Conservation (phyloP, 2,888 invertebrate genomes). For the Orchestes rusci region DNA sequence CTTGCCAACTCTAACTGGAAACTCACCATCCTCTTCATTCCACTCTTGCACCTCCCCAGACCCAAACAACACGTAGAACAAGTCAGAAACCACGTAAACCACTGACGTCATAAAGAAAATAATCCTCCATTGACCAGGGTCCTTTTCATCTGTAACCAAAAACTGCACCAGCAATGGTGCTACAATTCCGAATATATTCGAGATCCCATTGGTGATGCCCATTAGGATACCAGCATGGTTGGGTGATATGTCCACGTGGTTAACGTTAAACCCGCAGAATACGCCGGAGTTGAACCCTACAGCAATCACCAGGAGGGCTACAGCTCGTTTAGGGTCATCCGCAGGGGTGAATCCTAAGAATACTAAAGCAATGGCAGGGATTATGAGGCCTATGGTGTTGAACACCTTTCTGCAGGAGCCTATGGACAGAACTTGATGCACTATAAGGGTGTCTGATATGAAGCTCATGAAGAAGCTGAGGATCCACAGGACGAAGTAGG, state of each 20-base stretch:
- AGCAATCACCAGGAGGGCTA: slow-evolving; percentile 59
- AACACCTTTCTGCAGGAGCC: slow-evolving; percentile 34
- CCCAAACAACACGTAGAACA: slow-evolving; percentile 63
- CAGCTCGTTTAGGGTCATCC: slow-evolving; percentile 50
- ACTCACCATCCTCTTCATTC: slow-evolving; percentile 21
- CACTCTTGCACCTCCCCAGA: slow-evolving; percentile 54
- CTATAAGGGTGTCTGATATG: slow-evolving; percentile 55
- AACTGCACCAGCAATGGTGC: slow-evolving; percentile 68
- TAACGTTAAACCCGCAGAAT: slow-evolving; percentile 68
- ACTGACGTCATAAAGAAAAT: slow-evolving; percentile 68
- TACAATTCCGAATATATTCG: slow-evolving; percentile 72
- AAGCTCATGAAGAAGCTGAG: slow-evolving; percentile 64
- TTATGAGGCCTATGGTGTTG: slow-evolving; percentile 35
- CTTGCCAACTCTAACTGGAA: background rate
- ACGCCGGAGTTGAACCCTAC: slow-evolving; percentile 70
- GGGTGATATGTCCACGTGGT: slow-evolving; percentile 79
- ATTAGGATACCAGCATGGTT: slow-evolving; percentile 77
- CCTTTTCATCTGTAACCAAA: slow-evolving; percentile 57
- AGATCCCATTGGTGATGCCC: slow-evolving; percentile 75
- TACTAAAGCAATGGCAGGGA: slow-evolving; percentile 63
- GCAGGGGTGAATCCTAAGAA: slow-evolving; percentile 49
- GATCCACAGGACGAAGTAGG: slow-evolving; percentile 67
- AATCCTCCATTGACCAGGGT: slow-evolving; percentile 61
- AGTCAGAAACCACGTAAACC: slow-evolving; percentile 61
- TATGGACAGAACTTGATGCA: slow-evolving; percentile 35